Evolutionary conservation across 1,140 invertebrate genomes (phyloP), one percentile per base, ranked within the genome.

Genomic region (Zaprionus davidi): DNA sequence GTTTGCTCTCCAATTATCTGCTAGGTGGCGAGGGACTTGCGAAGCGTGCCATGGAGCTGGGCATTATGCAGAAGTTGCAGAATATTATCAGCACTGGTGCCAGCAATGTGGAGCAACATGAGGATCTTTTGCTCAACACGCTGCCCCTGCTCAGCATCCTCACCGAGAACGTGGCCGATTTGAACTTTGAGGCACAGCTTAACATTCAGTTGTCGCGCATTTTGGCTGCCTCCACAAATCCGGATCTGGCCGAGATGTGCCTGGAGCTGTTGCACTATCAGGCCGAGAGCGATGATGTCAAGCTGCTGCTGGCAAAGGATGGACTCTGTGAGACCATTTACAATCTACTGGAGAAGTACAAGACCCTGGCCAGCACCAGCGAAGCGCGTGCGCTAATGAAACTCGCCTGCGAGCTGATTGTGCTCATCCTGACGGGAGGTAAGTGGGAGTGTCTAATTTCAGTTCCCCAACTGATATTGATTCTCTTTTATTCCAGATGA

Each of bases 341-440:
- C 84, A 93, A 94, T 71, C 94, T 97, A 7, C 93, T 98, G 26
- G 96, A 97, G 83, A 95, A 96, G 84, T 95, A 97, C 85, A 93
- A 95, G 80, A 92, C 94, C 2, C 84, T 94, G 53, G 93, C 94
- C n/a, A 93, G 94, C 58, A 94, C 94, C 63, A 95, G 95, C 77
- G 96, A 97, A 72, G 95, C 95, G 28, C 94, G 96, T 72, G 95
- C 95, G 6, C 93, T 97, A 2, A 94, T 97, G 90, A 98, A 97
- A 93, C 94, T 96, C 82, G 96, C 97, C 53, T 97, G 97, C 90
- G 97, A 98, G 93, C 94, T 98, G 1, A 95, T 98, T 60, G 95
- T 98, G 22, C 94, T 97, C 34, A 95, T 98, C 49, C 93, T 98
- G 26, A 97, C 97, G 66, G 97, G 97, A 93, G 97, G 97, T 97